These are phyloP conservation scores for Flexamia atlantica DNA, from an alignment of 2,888 invertebrate genomes.

Conservation along the genomic window DNA sequence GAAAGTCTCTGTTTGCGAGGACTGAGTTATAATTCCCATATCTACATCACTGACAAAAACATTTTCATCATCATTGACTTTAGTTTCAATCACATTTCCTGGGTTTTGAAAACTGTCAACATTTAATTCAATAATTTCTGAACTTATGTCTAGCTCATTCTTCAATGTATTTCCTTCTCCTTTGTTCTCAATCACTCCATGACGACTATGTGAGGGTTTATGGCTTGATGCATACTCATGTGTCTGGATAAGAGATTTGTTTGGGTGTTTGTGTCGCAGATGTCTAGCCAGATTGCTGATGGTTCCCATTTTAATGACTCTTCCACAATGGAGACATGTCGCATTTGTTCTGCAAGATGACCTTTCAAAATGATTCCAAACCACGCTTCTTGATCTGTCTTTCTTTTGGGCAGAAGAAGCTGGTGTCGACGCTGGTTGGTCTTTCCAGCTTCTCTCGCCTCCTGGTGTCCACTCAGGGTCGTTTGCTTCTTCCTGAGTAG, in stretches of 20 bases:
- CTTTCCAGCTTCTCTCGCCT: neutral
- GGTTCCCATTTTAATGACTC: conserved; percentile 7
- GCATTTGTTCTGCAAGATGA: neutral
- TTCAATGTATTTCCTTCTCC: neutral
- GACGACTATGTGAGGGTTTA: neutral
- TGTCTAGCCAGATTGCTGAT: conserved; percentile 42
- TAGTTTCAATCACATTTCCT: conserved; percentile 29
- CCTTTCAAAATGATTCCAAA: conserved; percentile 28
- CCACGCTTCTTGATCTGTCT: conserved; percentile 11
- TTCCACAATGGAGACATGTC: conserved; percentile 15
- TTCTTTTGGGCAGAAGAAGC: neutral
- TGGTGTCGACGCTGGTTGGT: neutral
- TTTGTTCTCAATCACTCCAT: neutral
- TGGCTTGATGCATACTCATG: neutral
- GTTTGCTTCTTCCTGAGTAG: neutral
- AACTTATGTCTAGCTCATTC: conserved; percentile 12
- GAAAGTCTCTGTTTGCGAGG: conserved; percentile 13
- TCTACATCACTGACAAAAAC: neutral
- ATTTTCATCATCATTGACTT: neutral
- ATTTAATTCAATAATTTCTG: conserved; percentile 36
- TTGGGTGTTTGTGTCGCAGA: conserved; percentile 28
- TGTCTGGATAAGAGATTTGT: neutral
- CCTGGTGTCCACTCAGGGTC: conserved; percentile 18
- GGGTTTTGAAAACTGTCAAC: conserved; percentile 31
- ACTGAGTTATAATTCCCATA: neutral